phyloP scores from a whole-genome alignment of 2,888 invertebrate genomes.

The Euplagia quadripunctaria region DNA sequence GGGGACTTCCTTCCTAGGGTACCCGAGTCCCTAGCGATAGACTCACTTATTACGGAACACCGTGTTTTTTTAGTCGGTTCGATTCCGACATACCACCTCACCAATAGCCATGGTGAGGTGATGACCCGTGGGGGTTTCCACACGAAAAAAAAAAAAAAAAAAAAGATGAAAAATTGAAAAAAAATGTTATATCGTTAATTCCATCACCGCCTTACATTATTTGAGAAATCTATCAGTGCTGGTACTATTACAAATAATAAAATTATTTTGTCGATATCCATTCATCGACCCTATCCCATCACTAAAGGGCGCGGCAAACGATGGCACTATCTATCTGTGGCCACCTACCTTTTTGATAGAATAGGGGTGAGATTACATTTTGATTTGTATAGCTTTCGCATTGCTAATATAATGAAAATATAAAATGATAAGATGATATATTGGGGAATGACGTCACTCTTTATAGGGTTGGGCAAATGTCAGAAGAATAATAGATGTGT shows the following conservation, averaged over 20 bases:
- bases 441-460: not conserved
- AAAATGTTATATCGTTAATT: too few relatives aligned
- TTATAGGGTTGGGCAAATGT: too few relatives aligned
- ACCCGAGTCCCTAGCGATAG: too few relatives aligned
- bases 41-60: too few relatives aligned
- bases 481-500: too few relatives aligned
- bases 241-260: not conserved
- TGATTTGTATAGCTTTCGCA: constrained; percentile 2
- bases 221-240: not conserved
- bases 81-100: too few relatives aligned
- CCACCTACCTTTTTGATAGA: constrained; percentile 29
- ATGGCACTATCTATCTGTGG: constrained; percentile 38
- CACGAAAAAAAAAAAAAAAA: too few relatives aligned
- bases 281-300: constrained; percentile 19
- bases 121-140: too few relatives aligned
- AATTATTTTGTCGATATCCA: constrained; percentile 18
- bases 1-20: too few relatives aligned
- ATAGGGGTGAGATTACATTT: constrained; percentile 12
- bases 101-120: too few relatives aligned
- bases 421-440: not conserved
- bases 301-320: constrained; percentile 48
- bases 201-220: not conserved
- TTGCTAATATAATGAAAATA: constrained; percentile 2
- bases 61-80: too few relatives aligned
- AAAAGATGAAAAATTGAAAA: too few relatives aligned